These are phyloP conservation scores for Acanthiza pusilla DNA, from an alignment of 2,797 vertebrate species.

Conservation along the genomic window DNA sequence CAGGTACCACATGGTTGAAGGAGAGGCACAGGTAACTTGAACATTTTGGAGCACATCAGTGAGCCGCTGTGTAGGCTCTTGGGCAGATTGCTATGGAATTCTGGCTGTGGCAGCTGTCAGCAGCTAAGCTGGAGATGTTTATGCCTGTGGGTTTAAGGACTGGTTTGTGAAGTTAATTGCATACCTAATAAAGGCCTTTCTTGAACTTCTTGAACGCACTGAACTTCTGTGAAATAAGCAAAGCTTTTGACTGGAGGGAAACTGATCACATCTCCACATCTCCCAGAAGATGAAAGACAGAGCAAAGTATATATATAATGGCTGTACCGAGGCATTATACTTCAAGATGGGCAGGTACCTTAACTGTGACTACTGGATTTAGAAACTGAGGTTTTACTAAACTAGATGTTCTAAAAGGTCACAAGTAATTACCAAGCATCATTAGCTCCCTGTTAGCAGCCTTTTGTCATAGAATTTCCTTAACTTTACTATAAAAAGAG, in stretches of 20 bases:
- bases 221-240: background rate
- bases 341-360: background rate
- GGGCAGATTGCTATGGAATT: background rate
- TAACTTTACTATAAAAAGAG: background rate
- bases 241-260: constrained; percentile 17
- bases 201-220: background rate
- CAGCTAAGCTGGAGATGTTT: background rate
- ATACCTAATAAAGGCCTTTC: background rate
- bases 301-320: background rate
- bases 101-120: background rate
- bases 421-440: background rate
- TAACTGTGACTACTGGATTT: background rate
- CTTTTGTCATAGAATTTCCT: background rate
- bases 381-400: background rate
- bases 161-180: background rate
- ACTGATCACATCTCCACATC: background rate
- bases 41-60: background rate
- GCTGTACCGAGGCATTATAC: background rate
- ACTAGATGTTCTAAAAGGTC: background rate
- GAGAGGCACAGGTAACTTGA: background rate
- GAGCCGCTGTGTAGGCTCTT: background rate
- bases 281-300: background rate
- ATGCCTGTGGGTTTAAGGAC: background rate
- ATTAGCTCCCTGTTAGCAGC: background rate
- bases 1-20: background rate